Evolutionary conservation across 2,888 invertebrate species (phyloP), one percentile per base, ranked within the genome.

Genomic region (Metopia argyrocephala): DNA sequence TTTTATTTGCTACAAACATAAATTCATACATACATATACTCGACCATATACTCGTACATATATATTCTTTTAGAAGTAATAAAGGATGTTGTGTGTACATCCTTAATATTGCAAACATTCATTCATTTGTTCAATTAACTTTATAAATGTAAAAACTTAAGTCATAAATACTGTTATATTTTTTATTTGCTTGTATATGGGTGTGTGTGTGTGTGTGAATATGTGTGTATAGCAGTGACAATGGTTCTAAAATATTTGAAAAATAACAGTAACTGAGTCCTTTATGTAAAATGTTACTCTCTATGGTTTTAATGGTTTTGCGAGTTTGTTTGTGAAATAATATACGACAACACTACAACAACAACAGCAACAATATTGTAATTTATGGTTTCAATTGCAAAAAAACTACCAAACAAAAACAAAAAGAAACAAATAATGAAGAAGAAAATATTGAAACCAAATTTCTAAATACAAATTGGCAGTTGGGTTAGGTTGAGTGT

Each of bases 321-420:
- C n/a, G n/a, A n/a, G n/a, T n/a, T n/a, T n/a, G n/a, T n/a, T n/a
- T n/a, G n/a, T n/a, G n/a, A n/a, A n/a, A n/a, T n/a, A n/a, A n/a
- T n/a, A n/a, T n/a, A n/a, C n/a, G n/a, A n/a, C n/a, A n/a, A n/a
- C n/a, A n/a, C n/a, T n/a, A n/a, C n/a, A n/a, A n/a, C n/a, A n/a
- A n/a, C n/a, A n/a, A n/a, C n/a, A n/a, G n/a, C 18, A 59, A 59
- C 59, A 66, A 59, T 15, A 59, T 56, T 7, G 5, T 61, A 61
- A 75, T 68, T 66, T 75, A 61, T 68, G 18, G 45, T 61, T 75
- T 46, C 50, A 66, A 46, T 61, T 68, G 45, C 59, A 52, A 20
- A 61, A 46, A 66, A 45, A 38, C 52, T n/a, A 52, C 56, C 64
- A 59, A 48, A 12, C 15, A 38, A 38, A 38, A 12, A n/a, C n/a